Conservation (phyloP, 2,113 vertebrate species). For the Dermatemys mawii region DNA sequence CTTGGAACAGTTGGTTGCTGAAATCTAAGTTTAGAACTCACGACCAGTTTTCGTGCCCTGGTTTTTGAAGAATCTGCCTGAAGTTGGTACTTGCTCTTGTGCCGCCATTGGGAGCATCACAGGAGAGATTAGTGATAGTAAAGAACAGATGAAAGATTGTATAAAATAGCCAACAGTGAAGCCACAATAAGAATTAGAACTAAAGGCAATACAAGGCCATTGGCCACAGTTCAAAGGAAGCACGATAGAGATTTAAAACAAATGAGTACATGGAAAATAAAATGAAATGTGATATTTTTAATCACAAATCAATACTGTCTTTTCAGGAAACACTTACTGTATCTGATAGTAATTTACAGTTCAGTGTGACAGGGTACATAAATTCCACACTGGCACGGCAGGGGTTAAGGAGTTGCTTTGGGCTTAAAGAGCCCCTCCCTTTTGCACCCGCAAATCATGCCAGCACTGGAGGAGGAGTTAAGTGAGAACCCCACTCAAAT, state of each 20-base stretch:
- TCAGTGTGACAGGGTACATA: not conserved
- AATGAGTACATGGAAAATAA: not conserved
- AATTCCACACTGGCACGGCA: not conserved
- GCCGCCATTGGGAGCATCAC: not conserved
- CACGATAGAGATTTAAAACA: not conserved
- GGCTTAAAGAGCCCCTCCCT: not conserved
- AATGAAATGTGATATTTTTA: not conserved
- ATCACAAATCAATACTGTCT: not conserved
- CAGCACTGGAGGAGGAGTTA: not conserved
- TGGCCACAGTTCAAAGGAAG: not conserved
- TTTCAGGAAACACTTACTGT: not conserved
- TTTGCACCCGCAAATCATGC: not conserved
- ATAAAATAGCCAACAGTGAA: not conserved
- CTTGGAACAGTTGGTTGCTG: not conserved
- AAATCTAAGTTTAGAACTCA: not conserved
- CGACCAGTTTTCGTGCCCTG: not conserved
- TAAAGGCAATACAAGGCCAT: not conserved
- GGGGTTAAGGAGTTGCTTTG: not conserved
- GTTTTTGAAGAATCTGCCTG: not conserved
- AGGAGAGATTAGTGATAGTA: not conserved
- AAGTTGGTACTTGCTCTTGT: not conserved
- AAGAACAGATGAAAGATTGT: not conserved
- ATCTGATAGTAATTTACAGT: not conserved
- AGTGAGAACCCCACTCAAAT: not conserved
- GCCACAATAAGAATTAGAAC: not conserved